Evolutionary conservation across 1,140 invertebrate genomes (phyloP), one percentile per base, ranked within the genome.

Genomic region (Asbolus verrucosus): DNA sequence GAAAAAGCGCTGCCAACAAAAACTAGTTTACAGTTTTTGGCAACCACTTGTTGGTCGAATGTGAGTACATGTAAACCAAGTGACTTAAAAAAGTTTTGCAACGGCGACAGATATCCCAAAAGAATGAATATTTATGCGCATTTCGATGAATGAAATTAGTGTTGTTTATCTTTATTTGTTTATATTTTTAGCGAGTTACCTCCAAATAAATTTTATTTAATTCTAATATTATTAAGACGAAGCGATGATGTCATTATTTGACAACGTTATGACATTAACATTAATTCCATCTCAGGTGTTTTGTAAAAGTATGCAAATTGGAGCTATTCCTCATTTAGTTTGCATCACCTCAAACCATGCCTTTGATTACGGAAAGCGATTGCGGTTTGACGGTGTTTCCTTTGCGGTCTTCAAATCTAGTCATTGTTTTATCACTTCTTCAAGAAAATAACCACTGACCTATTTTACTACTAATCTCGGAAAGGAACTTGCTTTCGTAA

Each of bases 391-490:
- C 33, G 11, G 5, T 11, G n/a, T 11, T 36, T 36, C 33, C 33
- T 36, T 27, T 27, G 24, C 33, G 5, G 6, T n/a, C 5, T 11
- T n/a, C 11, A 36, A n/a, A 36, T 36, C 33, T 8, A 36, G 6
- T 36, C 33, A 36, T 36, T 36, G 6, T 36, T 6, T 36, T 36
- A 36, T 36, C 33, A 36, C 33, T 36, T 36, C 11, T 36, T 11
- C 11, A 2, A 36, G n/a, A 11, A 11, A 36, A 6, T 36, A 36
- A 36, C 33, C 33, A 36, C 33, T 36, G 33, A 36, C 33, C 33
- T 36, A 36, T 36, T 27, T 36, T 36, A 36, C 33, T 36, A 36
- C 33, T 36, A 36, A 36, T 36, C 33, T 36, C 11, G 33, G 33
- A 36, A 11, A 36, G 33, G 33, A 36, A 36, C 33, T 36, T 11